Percentiles rank a stretch among this genome's conserved stretches.
Conservation (phyloP, 2,113 vertebrate genomes). For the Sphyrna mokarran region DNA sequence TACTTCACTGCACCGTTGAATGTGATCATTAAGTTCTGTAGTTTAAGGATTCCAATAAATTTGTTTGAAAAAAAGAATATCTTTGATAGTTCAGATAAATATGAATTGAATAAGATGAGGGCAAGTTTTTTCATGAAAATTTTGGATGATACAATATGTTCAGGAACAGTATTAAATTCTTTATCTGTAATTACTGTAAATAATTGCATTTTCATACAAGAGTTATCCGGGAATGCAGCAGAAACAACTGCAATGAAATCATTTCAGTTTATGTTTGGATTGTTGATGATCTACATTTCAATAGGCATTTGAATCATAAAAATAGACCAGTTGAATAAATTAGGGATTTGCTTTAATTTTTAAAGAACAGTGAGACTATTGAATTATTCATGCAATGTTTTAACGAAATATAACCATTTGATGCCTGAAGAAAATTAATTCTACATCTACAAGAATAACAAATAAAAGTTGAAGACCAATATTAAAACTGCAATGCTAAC, state of each 20-base stretch:
- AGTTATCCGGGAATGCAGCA: neutral
- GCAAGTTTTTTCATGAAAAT: neutral
- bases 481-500: neutral
- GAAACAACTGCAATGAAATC: neutral
- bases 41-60: neutral
- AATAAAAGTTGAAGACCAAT: neutral
- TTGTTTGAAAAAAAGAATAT: neutral
- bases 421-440: neutral
- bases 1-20: neutral
- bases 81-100: neutral
- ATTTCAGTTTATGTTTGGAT: neutral
- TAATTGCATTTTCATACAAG: neutral
- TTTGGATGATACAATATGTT: neutral
- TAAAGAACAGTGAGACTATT: neutral
- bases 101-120: neutral
- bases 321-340: neutral
- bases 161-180: neutral
- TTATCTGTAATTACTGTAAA: neutral
- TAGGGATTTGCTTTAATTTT: neutral
- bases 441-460: neutral
- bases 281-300: neutral
- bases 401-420: neutral
- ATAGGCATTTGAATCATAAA: neutral
- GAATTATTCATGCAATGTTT: neutral
- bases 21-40: neutral